Percentiles rank a stretch among this genome's conserved stretches.
phyloP scores from a whole-genome alignment of 2,888 invertebrate species.

The Plusia festucae region DNA sequence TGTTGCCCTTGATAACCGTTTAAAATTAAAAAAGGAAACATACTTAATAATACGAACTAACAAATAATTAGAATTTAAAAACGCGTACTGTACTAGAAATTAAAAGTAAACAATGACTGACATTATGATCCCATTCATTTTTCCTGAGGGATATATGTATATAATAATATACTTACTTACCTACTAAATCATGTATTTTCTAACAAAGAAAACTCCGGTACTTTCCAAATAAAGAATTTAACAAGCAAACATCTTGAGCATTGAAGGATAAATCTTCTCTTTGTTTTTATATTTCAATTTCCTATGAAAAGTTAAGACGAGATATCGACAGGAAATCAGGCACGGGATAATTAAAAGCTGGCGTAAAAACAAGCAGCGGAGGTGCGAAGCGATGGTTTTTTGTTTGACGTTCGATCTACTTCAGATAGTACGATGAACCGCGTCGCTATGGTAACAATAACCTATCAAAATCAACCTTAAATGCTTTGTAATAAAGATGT shows the following conservation, averaged over 20 bases:
- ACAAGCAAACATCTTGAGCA: background rate
- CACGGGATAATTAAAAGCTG: conserved; percentile 1
- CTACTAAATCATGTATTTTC: too few species aligned
- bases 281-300: background rate
- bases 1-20: too few species aligned
- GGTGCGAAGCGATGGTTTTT: background rate
- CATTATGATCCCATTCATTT: too few species aligned
- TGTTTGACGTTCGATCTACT: background rate
- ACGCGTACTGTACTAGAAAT: too few species aligned
- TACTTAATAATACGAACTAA: too few species aligned
- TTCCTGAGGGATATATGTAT: too few species aligned
- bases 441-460: background rate
- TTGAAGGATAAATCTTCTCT: background rate
- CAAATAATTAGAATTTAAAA: too few species aligned
- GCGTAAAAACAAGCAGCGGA: conserved; percentile 1
- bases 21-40: too few species aligned
- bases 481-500: background rate
- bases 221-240: background rate
- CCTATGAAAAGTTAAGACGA: conserved; percentile 1
- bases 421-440: background rate
- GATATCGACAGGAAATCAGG: conserved; percentile 4
- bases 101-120: too few species aligned
- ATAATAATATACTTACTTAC: too few species aligned
- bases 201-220: background rate
- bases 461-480: background rate